Base-by-base conservation (phyloP, 2,113 vertebrate genomes). In the Cebidichthys violaceus region DNA sequence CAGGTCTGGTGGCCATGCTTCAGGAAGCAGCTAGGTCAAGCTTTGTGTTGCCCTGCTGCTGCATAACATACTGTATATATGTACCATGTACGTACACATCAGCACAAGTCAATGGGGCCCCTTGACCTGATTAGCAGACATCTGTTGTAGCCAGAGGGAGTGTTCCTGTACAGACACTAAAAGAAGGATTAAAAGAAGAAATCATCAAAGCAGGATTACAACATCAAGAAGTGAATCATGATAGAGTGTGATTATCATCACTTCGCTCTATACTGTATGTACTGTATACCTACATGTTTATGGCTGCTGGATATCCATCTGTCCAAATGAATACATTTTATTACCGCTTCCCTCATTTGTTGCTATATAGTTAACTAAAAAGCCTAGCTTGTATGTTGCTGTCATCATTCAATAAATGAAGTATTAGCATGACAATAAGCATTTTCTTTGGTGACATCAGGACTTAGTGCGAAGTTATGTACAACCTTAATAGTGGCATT, bases 51-150 rank as follows among this genome's bases (percentile, higher is more conserved):
- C 74, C 70, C 78, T 75, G 75, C 68, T 60, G 41, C 57, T 45
- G 29, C 66, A 67, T 18, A 54, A 33, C 13, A 45, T 57, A 27
- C 55, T 55, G n/a, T n/a, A 31, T 8, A 74, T 29, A 31, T 20
- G 45, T 45, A 22, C 60, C 47, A 50, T 77, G 67, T 68, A 67
- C 52, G 68, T 77, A 64, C 82, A 85, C 81, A 70, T 87, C 79
- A 79, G 80, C 70, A 85, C 81, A 85, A 82, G 88, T 88, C 73
- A 79, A 45, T 47, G 69, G 72, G 29, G 62, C 70, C 82, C 29
- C 70, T 88, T 89, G 86, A 88, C 85, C 90, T 86, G 79, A 92
- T 90, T 90, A 87, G 59, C 33, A 74, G 76, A 88, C 85, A 91
- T 89, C 72, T 92, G 84, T 79, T 62, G 52, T 82, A 61, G 66